These are phyloP conservation scores for Trachelipus rathkii DNA, from an alignment of 1,140 invertebrate species.

Conservation along the genomic window DNA sequence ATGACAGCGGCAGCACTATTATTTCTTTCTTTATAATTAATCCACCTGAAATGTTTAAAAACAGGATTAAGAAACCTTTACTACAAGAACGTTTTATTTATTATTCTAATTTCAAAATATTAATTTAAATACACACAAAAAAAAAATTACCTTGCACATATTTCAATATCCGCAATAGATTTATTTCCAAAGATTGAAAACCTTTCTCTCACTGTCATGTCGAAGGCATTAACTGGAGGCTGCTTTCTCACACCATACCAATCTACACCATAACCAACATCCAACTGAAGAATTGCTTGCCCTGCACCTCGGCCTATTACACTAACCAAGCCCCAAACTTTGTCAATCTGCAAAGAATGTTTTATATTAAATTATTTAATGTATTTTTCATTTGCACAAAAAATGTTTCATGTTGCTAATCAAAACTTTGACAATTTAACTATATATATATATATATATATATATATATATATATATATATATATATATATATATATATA, in stretches of 20 bases:
- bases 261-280: slow-evolving; percentile 59
- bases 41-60: slow-evolving; percentile 62
- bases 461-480: slow-evolving; percentile 47
- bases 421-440: background rate
- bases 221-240: slow-evolving; percentile 54
- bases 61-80: background rate
- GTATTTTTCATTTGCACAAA: background rate
- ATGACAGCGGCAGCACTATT: slow-evolving; percentile 56
- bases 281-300: slow-evolving; percentile 58
- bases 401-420: background rate
- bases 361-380: background rate
- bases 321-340: slow-evolving; percentile 58
- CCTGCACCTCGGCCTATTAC: slow-evolving; percentile 57
- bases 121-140: background rate
- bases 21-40: slow-evolving; percentile 66
- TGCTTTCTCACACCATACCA: slow-evolving; percentile 53
- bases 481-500: slow-evolving; percentile 35
- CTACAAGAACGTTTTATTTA: background rate
- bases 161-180: slow-evolving; percentile 54
- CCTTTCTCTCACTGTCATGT: slow-evolving; percentile 51
- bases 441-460: slow-evolving; percentile 48
- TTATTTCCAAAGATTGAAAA: slow-evolving; percentile 57
- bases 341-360: slow-evolving; percentile 31
- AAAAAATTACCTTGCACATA: slow-evolving; percentile 52
- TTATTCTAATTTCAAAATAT: background rate